Evolutionary conservation across 2,113 vertebrate genomes (phyloP).

Genomic region (Gorilla gorilla): DNA sequence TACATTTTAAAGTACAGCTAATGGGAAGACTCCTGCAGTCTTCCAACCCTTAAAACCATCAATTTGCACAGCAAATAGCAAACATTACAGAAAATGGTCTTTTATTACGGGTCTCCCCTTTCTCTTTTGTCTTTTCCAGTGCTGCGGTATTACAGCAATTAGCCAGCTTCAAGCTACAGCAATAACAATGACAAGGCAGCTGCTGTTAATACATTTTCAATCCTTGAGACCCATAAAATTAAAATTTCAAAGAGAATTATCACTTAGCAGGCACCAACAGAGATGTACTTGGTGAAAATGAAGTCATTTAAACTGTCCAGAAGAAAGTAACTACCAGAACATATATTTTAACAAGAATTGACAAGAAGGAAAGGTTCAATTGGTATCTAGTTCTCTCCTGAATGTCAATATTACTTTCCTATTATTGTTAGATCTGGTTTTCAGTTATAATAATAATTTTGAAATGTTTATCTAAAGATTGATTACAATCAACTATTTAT

Average conservation of each 20-base stretch:
- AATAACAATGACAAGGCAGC: not conserved
- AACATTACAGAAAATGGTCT: conserved; percentile 34
- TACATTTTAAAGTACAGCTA: conserved; percentile 51
- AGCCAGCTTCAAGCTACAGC: not conserved
- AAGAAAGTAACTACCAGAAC: not conserved
- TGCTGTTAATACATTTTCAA: not conserved
- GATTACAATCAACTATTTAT: not conserved
- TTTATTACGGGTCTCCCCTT: not conserved
- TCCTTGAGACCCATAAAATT: not conserved
- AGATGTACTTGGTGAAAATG: not conserved
- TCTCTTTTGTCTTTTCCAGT: not conserved
- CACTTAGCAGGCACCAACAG: not conserved
- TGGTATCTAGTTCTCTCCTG: not conserved
- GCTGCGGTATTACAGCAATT: conserved; percentile 42
- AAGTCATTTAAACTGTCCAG: not conserved
- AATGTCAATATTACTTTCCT: not conserved
- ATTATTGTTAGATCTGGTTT: not conserved
- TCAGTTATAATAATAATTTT: not conserved
- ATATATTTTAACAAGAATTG: not conserved
- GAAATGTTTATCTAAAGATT: not conserved
- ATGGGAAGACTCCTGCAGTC: conserved; percentile 40
- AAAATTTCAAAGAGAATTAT: not conserved
- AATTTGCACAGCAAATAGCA: conserved; percentile 59
- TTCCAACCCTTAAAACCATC: conserved; percentile 60
- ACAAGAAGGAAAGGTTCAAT: not conserved